Percentiles rank a stretch among this genome's conserved stretches.
Evolutionary conservation across 2,113 vertebrate species (phyloP).

Genomic region (Xenus cinereus): DNA sequence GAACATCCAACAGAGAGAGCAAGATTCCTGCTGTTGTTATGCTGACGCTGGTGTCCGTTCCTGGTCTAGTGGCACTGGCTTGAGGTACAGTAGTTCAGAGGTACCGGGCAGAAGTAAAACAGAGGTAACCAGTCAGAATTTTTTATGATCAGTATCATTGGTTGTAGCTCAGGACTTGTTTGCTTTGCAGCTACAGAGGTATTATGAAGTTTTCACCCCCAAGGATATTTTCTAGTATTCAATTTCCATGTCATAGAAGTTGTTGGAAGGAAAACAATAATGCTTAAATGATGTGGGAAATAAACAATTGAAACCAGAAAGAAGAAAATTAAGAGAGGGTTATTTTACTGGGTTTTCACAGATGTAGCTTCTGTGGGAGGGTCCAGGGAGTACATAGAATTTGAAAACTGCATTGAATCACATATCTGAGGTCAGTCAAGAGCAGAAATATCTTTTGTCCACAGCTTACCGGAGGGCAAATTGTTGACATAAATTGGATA

Average conservation of each 20-base stretch:
- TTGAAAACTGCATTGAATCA: neutral
- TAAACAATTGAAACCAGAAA: neutral
- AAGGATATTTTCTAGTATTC: neutral
- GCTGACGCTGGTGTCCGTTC: neutral
- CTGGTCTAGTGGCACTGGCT: neutral
- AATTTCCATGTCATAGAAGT: neutral
- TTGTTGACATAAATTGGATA: neutral
- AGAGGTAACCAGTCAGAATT: neutral
- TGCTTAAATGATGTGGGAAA: neutral
- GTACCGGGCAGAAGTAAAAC: neutral
- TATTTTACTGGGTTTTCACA: neutral
- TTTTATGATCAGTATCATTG: neutral
- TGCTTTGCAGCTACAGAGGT: neutral
- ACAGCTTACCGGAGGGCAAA: neutral
- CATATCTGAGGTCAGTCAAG: neutral
- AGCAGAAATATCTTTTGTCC: neutral
- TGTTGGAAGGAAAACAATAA: neutral
- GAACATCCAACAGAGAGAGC: neutral
- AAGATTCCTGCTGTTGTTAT: neutral
- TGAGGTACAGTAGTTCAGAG: neutral
- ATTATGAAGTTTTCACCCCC: neutral
- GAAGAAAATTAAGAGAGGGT: neutral
- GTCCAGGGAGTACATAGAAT: neutral
- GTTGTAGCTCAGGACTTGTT: neutral
- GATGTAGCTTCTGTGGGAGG: neutral